Evolutionary conservation across 2,888 invertebrate genomes (phyloP), one percentile per base, ranked within the genome.

Genomic region (Noctua pronuba): DNA sequence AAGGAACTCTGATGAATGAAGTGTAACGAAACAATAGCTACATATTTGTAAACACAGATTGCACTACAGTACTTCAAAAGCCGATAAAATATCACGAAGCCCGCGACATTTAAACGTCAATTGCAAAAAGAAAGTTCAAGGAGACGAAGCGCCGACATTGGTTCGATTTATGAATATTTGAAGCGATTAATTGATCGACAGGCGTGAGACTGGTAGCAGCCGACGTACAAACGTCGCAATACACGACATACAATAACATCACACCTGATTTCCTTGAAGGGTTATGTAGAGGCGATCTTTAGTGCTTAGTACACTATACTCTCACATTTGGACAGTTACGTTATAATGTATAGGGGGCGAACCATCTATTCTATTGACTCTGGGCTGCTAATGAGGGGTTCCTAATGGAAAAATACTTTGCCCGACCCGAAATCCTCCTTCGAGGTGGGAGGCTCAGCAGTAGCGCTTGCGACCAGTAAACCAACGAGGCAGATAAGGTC

Each of bases 51-150:
- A 66, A 71, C 66, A 55, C 38, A 46, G 5, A 60, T 38, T 60
- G 79, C 35, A 70, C 35, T 60, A n/a, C 18, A 58, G 24, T 60
- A 44, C 16, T 52, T 52, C 11, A 41, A 41, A 80, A 80, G 28
- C 55, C 46, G 7, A 41, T 65, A 70, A 55, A 80, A 73, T 31
- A 73, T 60, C 65, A 58, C 38, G 41, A 73, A 55, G 16, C 24
- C 38, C 24, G 52, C 67, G 71, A 66, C 82, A 77, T 80, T 82
- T 75, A 75, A 49, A 79, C 78, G 72, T 66, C 66, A 62, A 89
- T 90, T 84, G 93, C 93, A 71, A 93, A 92, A 92, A 90, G 84
- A 90, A 93, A 94, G 92, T 94, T 95, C 94, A 95, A 94, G 94
- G 94, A 83, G 64, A 58, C 69, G n/a, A 81, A 66, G 41, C 73